phyloP scores from a whole-genome alignment of 2,888 invertebrate genomes.

The Atrina japonica region DNA sequence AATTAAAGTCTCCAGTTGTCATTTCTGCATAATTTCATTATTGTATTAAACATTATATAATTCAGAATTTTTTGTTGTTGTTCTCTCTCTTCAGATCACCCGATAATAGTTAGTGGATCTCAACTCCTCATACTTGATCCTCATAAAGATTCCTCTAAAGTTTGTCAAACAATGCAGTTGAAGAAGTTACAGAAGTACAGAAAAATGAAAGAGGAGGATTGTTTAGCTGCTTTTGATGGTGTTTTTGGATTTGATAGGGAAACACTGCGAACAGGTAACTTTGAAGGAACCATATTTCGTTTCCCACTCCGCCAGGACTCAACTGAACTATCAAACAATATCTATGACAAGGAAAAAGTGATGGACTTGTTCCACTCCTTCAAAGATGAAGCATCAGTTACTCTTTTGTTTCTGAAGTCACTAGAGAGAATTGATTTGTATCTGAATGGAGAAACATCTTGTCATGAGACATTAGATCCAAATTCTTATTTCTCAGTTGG shows the following conservation, averaged over 20 bases:
- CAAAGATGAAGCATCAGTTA: constrained; percentile 64
- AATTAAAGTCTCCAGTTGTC: no score
- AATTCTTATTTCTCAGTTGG: neutral
- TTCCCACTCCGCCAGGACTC: constrained; percentile 69
- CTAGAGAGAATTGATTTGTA: constrained; percentile 59
- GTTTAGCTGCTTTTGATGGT: constrained; percentile 56
- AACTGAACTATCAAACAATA: constrained; percentile 65
- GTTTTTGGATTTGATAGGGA: constrained; percentile 57
- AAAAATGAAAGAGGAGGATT: constrained; percentile 43
- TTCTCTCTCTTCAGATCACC: constrained; percentile 68
- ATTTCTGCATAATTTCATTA: no score
- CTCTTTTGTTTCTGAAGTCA: constrained; percentile 71
- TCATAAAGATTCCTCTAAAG: constrained; percentile 45
- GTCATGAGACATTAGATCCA: neutral
- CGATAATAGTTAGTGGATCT: constrained; percentile 71
- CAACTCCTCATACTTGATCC: constrained; percentile 73
- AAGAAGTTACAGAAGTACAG: constrained; percentile 37
- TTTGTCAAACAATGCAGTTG: constrained; percentile 48
- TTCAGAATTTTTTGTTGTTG: no score
- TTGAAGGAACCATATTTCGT: constrained; percentile 72
- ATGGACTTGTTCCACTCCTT: constrained; percentile 65
- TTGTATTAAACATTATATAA: no score
- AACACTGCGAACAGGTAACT: constrained; percentile 54
- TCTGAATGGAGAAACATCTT: neutral
- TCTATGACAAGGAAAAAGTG: constrained; percentile 63